Base-by-base conservation (phyloP, 1,140 invertebrate species). In the Oryctes rhinoceros region DNA sequence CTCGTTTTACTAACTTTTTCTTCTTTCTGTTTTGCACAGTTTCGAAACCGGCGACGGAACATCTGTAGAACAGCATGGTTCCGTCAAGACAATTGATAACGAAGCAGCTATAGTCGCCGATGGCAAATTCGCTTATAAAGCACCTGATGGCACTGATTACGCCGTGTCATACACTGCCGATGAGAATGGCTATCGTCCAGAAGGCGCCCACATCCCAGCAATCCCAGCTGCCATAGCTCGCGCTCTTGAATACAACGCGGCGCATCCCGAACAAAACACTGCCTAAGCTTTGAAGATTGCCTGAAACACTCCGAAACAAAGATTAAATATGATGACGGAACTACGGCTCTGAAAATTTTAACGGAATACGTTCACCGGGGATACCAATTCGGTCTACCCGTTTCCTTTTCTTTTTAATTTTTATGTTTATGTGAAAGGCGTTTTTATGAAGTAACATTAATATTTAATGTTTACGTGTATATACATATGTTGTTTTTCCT, bases 71-170 rank as follows among this genome's bases (percentile, higher is more conserved):
- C 74, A 82, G 59, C 35, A 53, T 20, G 82, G 81, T n/a, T 71
- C 71, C 18, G 76, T 83, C 13, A 76, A 76, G 30, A 78, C 81
- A 48, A 48, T 83, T 11, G 86, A 59, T 30, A 90, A 93, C 79
- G 88, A 89, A 9, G 91, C 91, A 81, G 90, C 89, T n/a, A 88
- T 89, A 78, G 89, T 89, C n/a, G 90, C 89, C 0, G 88, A 90
- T 81, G 91, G 91, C 44, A 88, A 88, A 5, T 91, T 89, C 82
- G 88, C 88, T 24, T 92, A 91, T 84, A 89, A 89, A 3, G 89
- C 90, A 20, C 88, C 90, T 0, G 90, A 91, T 65, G 90, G 90
- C 37, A 85, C 88, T 15, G 84, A 89, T 35, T 89, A 91, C 79
- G 86, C 87, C 7, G 86, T 91, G 67, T 88, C 87, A 11, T 92